phyloP scores from a whole-genome alignment of 92 coral and sea anemone species.

The Parazoanthus darwini region DNA sequence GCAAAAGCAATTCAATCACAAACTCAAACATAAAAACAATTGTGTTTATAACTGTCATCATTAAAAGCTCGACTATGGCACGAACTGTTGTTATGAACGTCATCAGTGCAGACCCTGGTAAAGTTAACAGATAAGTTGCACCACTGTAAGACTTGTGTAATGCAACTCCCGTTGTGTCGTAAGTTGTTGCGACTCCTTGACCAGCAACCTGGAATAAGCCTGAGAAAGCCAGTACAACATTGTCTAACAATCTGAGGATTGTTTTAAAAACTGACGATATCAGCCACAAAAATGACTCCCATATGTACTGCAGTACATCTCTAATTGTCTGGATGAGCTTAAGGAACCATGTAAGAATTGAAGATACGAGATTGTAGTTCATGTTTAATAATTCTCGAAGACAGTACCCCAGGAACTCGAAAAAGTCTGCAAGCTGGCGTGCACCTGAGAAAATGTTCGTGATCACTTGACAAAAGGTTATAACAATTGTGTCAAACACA shows the following conservation, averaged over 20 bases:
- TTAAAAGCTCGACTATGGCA: slow-evolving; percentile 69
- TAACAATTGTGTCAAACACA: slow-evolving; percentile 59
- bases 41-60: slow-evolving; percentile 63
- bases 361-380: slow-evolving; percentile 84
- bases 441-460: slow-evolving; percentile 60
- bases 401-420: slow-evolving; percentile 80
- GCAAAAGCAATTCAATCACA: slow-evolving; percentile 15
- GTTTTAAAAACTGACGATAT: slow-evolving; percentile 50
- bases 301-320: slow-evolving; percentile 44
- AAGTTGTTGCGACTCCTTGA: slow-evolving; percentile 44
- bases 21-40: slow-evolving; percentile 52
- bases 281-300: slow-evolving; percentile 34
- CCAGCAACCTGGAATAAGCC: slow-evolving; percentile 52
- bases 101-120: slow-evolving; percentile 63
- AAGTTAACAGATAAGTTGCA: slow-evolving; percentile 49
- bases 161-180: slow-evolving; percentile 52
- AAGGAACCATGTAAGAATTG: slow-evolving; percentile 45
- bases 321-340: slow-evolving; percentile 28
- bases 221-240: slow-evolving; percentile 52
- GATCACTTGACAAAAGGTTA: slow-evolving; percentile 57
- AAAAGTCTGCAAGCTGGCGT: slow-evolving; percentile 64
- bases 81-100: slow-evolving; percentile 42
- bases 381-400: slow-evolving; percentile 73
- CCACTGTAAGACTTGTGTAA: slow-evolving; percentile 59
- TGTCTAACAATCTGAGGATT: slow-evolving; percentile 47